Evolutionary conservation across 2,797 vertebrate species (phyloP).

Genomic region (Ambastaia sidthimunki): DNA sequence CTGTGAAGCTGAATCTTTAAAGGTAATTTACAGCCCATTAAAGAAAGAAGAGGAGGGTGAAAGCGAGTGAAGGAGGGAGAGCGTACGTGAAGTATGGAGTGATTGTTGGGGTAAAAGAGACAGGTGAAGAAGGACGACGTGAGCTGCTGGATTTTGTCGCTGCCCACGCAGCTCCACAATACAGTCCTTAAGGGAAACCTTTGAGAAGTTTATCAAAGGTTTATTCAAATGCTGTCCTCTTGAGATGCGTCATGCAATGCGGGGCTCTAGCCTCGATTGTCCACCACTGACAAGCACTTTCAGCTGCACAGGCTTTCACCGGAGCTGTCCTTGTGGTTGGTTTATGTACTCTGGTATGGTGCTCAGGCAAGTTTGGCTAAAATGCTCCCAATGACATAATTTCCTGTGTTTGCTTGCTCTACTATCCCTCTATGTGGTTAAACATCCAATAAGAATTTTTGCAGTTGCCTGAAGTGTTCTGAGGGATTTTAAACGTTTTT

Average conservation of each 20-base stretch:
- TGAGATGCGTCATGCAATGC: background rate
- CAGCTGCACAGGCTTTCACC: background rate
- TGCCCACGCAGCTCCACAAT: slow-evolving; percentile 24
- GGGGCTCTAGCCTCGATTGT: background rate
- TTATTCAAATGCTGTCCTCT: slow-evolving; percentile 2
- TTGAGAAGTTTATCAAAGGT: slow-evolving; percentile 7
- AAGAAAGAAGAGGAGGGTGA: slow-evolving; percentile 8
- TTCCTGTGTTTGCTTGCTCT: background rate
- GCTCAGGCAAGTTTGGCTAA: background rate
- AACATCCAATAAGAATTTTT: background rate
- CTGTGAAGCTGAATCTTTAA: slow-evolving; percentile 24
- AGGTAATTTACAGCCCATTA: slow-evolving; percentile 39
- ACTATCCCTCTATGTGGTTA: background rate
- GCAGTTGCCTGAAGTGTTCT: background rate
- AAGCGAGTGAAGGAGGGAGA: slow-evolving; percentile 2
- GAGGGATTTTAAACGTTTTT: background rate
- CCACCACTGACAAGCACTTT: background rate
- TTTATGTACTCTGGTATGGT: background rate
- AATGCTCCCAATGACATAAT: background rate
- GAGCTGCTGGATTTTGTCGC: background rate
- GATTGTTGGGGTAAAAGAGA: slow-evolving; percentile 19
- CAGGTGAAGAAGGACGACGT: slow-evolving; percentile 23
- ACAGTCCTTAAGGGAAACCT: slow-evolving; percentile 11
- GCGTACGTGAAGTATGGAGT: slow-evolving; percentile 1
- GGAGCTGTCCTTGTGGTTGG: background rate